These are phyloP conservation scores for Agriopis leucophaearia DNA, from an alignment of 2,888 invertebrate genomes.

Conservation along the genomic window DNA sequence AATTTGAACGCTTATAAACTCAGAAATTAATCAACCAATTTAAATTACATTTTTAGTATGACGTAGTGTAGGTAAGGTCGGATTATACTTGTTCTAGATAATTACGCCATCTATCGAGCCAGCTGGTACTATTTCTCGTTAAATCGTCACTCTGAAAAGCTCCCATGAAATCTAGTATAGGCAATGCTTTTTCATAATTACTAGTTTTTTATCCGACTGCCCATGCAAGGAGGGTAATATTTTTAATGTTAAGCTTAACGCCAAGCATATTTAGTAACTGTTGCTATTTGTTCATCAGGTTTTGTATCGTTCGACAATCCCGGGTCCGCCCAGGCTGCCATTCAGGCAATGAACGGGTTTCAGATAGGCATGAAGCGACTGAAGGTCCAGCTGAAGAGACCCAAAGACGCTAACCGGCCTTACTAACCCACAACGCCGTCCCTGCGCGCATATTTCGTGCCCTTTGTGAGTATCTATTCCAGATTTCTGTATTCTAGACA, in stretches of 20 bases:
- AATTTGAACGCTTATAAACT: too few species aligned
- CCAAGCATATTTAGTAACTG: neutral
- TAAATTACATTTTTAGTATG: too few species aligned
- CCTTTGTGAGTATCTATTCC: slow-evolving; percentile 60
- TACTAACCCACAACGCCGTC: slow-evolving; percentile 93
- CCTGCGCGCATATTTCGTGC: slow-evolving; percentile 76
- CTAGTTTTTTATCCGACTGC: too few species aligned
- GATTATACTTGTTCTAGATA: too few species aligned
- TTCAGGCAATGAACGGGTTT: slow-evolving; percentile 99
- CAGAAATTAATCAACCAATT: too few species aligned
- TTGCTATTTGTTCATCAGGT: slow-evolving; percentile 86
- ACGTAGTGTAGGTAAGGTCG: too few species aligned
- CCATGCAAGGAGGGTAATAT: neutral
- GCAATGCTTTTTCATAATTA: too few species aligned
- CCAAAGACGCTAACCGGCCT: slow-evolving; percentile 98
- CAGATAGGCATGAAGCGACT: slow-evolving; percentile 99
- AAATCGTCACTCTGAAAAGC: too few species aligned
- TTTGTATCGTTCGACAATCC: slow-evolving; percentile 99
- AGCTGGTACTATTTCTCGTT: too few species aligned
- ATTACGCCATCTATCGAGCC: too few species aligned
- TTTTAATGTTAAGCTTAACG: neutral
- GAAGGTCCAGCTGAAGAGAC: slow-evolving; percentile 99
- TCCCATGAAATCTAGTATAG: too few species aligned
- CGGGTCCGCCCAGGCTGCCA: slow-evolving; percentile 98
- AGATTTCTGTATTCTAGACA: neutral